Evolutionary conservation across 2,113 vertebrate species (phyloP), one percentile per base, ranked within the genome.

Genomic region (Corythornis madagascariensis): DNA sequence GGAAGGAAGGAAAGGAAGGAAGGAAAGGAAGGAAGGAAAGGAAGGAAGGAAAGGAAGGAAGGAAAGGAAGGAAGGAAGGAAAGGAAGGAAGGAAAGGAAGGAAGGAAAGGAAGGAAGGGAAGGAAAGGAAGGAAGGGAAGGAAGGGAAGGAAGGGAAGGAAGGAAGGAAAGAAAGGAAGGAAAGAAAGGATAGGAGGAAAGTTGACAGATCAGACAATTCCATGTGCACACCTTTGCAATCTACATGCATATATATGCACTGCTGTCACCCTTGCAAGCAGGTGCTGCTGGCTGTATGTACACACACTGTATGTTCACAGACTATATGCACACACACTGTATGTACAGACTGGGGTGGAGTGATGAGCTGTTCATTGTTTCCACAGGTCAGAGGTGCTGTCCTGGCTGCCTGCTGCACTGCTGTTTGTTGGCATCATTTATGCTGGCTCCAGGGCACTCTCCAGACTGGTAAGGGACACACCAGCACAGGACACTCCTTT

Each of bases 351-450:
- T 55, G 31, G 75, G 71, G 33, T 76, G 38, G 63, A 94, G 64
- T 81, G 69, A 83, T 86, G 67, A 40, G 35, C 40, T 48, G 76
- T 84, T 80, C 69, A 89, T 93, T 93, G 35, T 93, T 89, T 83
- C 91, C 93, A 43, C 96, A 99, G 99, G 85, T 98, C 98, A 85
- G 96, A 98, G 57, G 96, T 98, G 89, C 73, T 98, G 60, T 97
- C 97, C 0, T 99, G 99, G 99, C 97, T 99, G 81, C 99, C 99
- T 38, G 99, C 97, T 48, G 98, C 98, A 0, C 53, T 98, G 53
- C 95, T 99, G 72, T 99, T 99, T 96, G 98, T 99, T 55, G 99
- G 99, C 35, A 98, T 98, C 86, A 99, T 99, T 96, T 99, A 99
- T 70, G 98, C 99, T 17, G 99, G 99, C 48, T 99, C 99, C 77